Conservation (phyloP, 2,797 vertebrate species). For the Cichlasoma orientale region DNA sequence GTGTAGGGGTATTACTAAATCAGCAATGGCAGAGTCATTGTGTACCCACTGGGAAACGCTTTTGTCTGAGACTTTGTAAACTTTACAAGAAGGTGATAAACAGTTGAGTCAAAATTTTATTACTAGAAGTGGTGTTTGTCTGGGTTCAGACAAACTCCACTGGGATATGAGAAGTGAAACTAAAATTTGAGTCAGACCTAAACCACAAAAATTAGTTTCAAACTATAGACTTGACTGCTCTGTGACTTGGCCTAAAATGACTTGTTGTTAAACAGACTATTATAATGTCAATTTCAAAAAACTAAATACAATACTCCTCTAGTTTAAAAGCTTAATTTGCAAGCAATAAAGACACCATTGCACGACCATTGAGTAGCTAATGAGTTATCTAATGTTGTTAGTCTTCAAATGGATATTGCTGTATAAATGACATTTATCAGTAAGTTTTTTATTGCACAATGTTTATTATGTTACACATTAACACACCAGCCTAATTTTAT, state of each 20-base stretch:
- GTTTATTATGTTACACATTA: neutral
- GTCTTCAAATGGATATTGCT: neutral
- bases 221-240: neutral
- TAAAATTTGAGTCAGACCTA: neutral
- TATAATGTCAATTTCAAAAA: neutral
- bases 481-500: neutral
- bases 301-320: neutral
- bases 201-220: conserved; percentile 4
- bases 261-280: neutral
- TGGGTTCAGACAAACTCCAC: neutral
- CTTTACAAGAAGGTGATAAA: conserved; percentile 10
- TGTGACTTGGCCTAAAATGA: neutral
- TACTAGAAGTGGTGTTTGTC: neutral
- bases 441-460: neutral
- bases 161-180: neutral
- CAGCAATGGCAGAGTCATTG: conserved; percentile 18
- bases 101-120: conserved; percentile 4
- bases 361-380: too few species aligned
- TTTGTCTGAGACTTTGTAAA: conserved; percentile 27
- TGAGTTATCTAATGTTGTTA: neutral
- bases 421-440: neutral
- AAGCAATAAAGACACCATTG: neutral
- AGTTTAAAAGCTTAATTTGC: neutral
- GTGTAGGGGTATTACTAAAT: conserved; percentile 46
- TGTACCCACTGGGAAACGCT: neutral